Evolutionary conservation across 2,113 vertebrate genomes (phyloP).

Genomic region (Hydropotes inermis): DNA sequence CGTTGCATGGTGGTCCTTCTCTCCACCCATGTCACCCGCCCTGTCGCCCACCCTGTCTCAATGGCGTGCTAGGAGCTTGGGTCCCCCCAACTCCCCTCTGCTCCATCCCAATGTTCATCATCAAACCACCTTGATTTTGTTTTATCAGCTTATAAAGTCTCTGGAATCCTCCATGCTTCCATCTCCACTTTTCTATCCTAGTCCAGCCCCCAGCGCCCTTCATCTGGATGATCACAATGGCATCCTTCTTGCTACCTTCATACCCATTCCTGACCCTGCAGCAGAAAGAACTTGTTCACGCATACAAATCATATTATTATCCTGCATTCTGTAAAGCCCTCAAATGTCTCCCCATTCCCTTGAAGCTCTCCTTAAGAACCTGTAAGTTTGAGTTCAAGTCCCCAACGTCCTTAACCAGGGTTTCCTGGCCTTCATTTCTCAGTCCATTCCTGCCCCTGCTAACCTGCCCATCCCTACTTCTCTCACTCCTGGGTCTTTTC

Average conservation of each 20-base stretch:
- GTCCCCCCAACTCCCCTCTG: background rate
- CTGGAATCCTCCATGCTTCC: background rate
- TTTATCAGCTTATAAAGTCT: background rate
- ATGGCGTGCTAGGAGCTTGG: background rate
- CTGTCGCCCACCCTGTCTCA: background rate
- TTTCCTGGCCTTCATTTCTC: background rate
- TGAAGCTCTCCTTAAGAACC: background rate
- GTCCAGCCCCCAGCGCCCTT: rapidly evolving
- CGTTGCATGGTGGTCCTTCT: background rate
- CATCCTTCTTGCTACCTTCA: background rate
- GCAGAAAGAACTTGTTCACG: background rate
- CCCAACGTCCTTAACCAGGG: background rate
- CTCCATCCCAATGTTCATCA: background rate
- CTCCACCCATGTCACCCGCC: background rate
- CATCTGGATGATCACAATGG: background rate
- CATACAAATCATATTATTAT: background rate
- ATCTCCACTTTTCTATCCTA: background rate
- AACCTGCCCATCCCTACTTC: background rate
- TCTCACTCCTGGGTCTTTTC: background rate
- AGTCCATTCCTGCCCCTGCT: rapidly evolving
- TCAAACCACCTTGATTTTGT: background rate
- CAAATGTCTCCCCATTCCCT: background rate
- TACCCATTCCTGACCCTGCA: background rate
- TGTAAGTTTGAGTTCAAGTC: background rate
- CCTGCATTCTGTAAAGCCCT: background rate